Conservation (phyloP, 2,888 invertebrate genomes). For the Scaptomyza tumidula region DNA sequence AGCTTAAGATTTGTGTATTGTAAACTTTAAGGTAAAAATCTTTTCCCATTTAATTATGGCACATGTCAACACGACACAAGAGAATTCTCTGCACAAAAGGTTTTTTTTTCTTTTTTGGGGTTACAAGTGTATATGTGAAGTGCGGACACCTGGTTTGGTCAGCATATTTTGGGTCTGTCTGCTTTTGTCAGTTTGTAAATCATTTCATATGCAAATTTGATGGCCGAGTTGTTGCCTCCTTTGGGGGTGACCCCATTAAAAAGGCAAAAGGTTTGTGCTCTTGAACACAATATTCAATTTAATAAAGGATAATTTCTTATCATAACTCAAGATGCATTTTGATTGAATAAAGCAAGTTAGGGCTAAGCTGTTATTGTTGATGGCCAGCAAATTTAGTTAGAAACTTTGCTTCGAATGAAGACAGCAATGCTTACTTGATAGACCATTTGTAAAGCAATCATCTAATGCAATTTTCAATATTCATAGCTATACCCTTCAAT, state of each 20-base stretch:
- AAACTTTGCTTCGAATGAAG: not conserved
- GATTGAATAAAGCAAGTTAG: conserved; percentile 47
- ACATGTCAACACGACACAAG: conserved; percentile 5
- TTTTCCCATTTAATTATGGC: conserved; percentile 4
- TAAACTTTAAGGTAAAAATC: conserved; percentile 3
- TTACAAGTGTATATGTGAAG: conserved; percentile 41
- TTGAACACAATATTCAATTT: conserved; percentile 33
- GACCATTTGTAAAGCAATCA: too few relatives aligned
- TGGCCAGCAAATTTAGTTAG: not conserved
- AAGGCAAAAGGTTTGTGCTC: conserved; percentile 10
- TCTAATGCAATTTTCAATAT: not conserved
- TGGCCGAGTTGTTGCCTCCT: conserved; percentile 30
- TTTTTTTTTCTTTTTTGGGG: conserved; percentile 40
- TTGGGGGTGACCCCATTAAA: conserved; percentile 18
- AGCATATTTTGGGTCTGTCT: conserved; percentile 25
- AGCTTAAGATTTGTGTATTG: not conserved
- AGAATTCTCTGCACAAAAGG: conserved; percentile 3
- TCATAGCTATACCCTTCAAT: not conserved
- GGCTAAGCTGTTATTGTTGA: too few relatives aligned
- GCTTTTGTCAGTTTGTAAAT: conserved; percentile 47
- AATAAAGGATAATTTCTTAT: conserved; percentile 50
- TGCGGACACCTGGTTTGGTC: conserved; percentile 56
- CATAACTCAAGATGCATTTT: conserved; percentile 40
- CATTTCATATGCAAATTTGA: conserved; percentile 49
- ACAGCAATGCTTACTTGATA: too few relatives aligned